Conservation (phyloP, 2,113 vertebrate species). For the Brachypodius melanocephalos region DNA sequence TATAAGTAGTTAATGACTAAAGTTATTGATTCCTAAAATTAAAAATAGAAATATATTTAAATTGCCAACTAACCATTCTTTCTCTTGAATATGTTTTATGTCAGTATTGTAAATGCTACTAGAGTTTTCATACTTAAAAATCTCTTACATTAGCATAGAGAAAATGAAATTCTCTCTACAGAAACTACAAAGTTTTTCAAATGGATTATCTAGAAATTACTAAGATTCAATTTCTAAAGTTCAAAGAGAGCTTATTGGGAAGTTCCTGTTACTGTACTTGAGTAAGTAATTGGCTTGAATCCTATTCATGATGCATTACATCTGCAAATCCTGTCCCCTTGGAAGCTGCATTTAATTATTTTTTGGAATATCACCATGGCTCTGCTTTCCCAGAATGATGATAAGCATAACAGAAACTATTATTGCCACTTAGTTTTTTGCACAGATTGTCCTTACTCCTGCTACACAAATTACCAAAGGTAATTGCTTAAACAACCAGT, state of each 20-base stretch:
- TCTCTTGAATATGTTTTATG: not conserved
- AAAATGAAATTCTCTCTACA: not conserved
- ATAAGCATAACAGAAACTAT: not conserved
- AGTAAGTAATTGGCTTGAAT: not conserved
- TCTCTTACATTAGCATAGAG: not conserved
- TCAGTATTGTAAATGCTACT: not conserved
- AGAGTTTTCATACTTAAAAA: not conserved
- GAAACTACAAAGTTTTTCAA: not conserved
- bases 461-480: not conserved
- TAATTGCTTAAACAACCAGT: not conserved
- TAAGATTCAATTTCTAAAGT: not conserved
- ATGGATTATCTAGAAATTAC: not conserved
- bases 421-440: not conserved
- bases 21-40: not conserved
- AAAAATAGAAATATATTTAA: not conserved
- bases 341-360: not conserved
- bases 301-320: not conserved
- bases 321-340: not conserved
- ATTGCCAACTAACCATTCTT: not conserved
- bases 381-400: not conserved
- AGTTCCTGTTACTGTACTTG: not conserved
- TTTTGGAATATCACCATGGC: not conserved
- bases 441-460: not conserved
- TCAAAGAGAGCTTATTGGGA: not conserved
- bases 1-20: not conserved